Conservation (phyloP, 1,140 invertebrate genomes). For the Muscidifurax raptorellus region DNA sequence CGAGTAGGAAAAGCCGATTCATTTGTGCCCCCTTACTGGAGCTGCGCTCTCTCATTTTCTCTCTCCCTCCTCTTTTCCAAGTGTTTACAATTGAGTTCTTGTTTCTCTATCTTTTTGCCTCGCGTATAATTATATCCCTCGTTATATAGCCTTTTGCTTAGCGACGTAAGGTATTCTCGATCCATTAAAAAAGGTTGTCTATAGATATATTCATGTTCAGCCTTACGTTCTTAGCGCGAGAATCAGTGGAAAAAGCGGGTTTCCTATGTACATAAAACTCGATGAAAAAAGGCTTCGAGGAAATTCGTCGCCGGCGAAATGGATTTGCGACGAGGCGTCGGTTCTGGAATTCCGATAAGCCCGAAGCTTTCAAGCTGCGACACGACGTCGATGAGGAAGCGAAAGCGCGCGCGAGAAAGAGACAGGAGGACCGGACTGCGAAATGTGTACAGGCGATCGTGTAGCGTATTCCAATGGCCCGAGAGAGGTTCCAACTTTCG, state of each 20-base stretch:
- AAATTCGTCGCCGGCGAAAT: slow-evolving; percentile 68
- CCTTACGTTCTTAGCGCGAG: too few relatives aligned
- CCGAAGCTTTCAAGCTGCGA: slow-evolving; percentile 43
- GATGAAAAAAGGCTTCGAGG: slow-evolving; percentile 37
- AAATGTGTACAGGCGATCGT: slow-evolving; percentile 1
- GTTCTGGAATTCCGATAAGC: slow-evolving; percentile 70
- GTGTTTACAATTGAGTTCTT: slow-evolving; percentile 30
- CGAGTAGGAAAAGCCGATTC: slow-evolving; percentile 14
- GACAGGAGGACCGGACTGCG: slow-evolving; percentile 21
- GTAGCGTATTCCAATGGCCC: not conserved
- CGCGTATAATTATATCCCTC: slow-evolving; percentile 18
- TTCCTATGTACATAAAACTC: not conserved
- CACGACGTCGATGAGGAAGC: slow-evolving; percentile 15
- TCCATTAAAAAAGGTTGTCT: not conserved
- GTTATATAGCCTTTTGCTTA: too few relatives aligned
- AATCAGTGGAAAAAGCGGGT: not conserved
- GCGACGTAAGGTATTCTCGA: too few relatives aligned
- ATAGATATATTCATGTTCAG: too few relatives aligned
- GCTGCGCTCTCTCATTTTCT: not conserved
- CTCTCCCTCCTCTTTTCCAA: not conserved
- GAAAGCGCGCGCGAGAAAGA: slow-evolving; percentile 31
- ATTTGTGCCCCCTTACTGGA: not conserved
- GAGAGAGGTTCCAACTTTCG: not conserved
- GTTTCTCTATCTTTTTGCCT: not conserved
- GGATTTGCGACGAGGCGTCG: slow-evolving; percentile 72